phyloP scores from a whole-genome alignment of 2,888 invertebrate genomes.

The Ennomos fuscantarius region DNA sequence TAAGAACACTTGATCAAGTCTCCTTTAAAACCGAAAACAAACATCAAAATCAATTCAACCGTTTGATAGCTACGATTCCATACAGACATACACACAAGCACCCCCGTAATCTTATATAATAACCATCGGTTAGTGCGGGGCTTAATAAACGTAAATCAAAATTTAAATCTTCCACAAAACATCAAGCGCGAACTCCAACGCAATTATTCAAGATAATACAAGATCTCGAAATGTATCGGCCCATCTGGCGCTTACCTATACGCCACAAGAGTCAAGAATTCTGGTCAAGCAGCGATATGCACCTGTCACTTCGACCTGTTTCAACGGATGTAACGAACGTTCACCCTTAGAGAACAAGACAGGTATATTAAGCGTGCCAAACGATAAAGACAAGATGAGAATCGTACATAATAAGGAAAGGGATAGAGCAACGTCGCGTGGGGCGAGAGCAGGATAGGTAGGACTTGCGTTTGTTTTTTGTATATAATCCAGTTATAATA shows the following conservation, averaged over 20 bases:
- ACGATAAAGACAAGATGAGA: slow-evolving; percentile 24
- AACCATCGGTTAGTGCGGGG: too few relatives aligned
- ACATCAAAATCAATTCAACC: too few relatives aligned
- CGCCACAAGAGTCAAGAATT: slow-evolving; percentile 4
- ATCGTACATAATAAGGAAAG: neutral
- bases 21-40: too few relatives aligned
- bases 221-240: slow-evolving; percentile 4
- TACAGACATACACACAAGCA: too few relatives aligned
- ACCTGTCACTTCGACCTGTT: slow-evolving; percentile 44
- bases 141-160: too few relatives aligned
- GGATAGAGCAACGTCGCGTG: slow-evolving; percentile 38
- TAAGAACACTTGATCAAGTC: too few relatives aligned
- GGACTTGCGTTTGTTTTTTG: slow-evolving; percentile 22
- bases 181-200: too few relatives aligned
- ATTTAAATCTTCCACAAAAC: too few relatives aligned
- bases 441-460: slow-evolving; percentile 36
- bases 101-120: too few relatives aligned
- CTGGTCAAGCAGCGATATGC: slow-evolving; percentile 23
- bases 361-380: slow-evolving; percentile 41
- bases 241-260: slow-evolving; percentile 26
- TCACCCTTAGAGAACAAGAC: slow-evolving; percentile 40
- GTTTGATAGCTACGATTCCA: too few relatives aligned
- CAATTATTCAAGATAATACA: neutral
- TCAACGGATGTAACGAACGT: slow-evolving; percentile 41
- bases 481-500: slow-evolving; percentile 40